Percentiles rank a stretch among this genome's conserved stretches.
phyloP scores from a whole-genome alignment of 2,888 invertebrate species.

The Eupelmus urozonus region DNA sequence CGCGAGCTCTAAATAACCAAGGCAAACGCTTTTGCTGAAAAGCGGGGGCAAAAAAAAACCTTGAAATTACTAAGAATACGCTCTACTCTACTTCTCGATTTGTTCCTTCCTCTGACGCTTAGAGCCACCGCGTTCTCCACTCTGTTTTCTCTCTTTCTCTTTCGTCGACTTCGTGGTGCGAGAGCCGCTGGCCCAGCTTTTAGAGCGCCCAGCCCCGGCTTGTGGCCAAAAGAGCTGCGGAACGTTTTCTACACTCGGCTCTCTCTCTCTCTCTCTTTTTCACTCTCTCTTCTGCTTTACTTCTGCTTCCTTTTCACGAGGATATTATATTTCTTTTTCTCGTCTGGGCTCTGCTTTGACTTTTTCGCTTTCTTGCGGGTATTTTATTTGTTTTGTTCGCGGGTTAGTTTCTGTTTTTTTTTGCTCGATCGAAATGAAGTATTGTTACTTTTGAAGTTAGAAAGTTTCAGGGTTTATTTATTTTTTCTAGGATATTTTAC shows the following conservation, averaged over 20 bases:
- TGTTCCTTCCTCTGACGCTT: slow-evolving; percentile 20
- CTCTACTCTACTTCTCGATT: slow-evolving; percentile 20
- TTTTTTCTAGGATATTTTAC: no score
- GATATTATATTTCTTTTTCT: background rate
- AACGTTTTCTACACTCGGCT: background rate
- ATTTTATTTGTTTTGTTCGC: background rate
- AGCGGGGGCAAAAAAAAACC: background rate
- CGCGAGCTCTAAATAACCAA: slow-evolving; percentile 4
- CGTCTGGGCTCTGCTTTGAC: no score
- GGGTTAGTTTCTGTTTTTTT: slow-evolving; percentile 14
- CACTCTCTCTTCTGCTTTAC: background rate
- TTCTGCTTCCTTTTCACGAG: background rate
- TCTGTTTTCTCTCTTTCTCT: background rate
- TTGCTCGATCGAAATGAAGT: no score
- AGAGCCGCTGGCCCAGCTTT: slow-evolving; percentile 9
- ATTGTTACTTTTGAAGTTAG: no score
- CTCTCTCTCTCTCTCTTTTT: background rate
- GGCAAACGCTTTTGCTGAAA: slow-evolving; percentile 1
- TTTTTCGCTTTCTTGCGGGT: background rate
- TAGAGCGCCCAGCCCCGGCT: background rate
- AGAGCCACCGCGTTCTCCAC: slow-evolving; percentile 7
- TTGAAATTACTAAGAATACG: slow-evolving; percentile 31
- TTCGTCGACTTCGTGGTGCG: background rate
- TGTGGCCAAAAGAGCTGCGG: slow-evolving; percentile 22
- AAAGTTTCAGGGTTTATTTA: no score